Base-by-base conservation (phyloP, 2,797 vertebrate genomes). In the Diplodus puntazzo region DNA sequence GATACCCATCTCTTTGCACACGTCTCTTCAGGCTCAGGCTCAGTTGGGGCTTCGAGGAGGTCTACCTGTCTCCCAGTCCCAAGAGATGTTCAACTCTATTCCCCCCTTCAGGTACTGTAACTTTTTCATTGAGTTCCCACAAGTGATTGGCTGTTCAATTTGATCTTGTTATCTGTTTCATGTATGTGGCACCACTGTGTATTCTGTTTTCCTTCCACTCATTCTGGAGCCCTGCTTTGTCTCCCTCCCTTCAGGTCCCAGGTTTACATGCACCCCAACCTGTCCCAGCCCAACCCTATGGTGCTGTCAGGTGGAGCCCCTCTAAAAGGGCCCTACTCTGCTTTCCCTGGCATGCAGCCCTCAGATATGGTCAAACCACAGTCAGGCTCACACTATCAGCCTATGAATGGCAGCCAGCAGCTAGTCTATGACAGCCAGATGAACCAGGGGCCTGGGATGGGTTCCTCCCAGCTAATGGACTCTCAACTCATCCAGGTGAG, bases 191-290 rank as follows among this genome's bases (percentile, higher is more conserved):
- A 46, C 17, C n/a, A 7, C 17, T 1, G 2, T 53, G 1, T 50
- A 12, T 0, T 53, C 34, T 57, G 3, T 43, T 48, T 60, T 50
- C 14, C 21, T 73, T 18, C 17, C 0, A 6, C 25, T 78, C 53
- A 61, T 58, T 39, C 34, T 80, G 39, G 23, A 20, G 27, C 5
- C 13, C 20, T 39, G 1, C 27, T 54, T 21, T 50, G 1, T 58
- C 45, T 64, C 34, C 16, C 5, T 34, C 20, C 21, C 42, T 70
- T 34, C 89, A 99, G 98, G 90, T 99, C 98, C 92, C 98, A 97
- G 95, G 97, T 99, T 90, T 99, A 99, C 90, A 98, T 99, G 98
- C 98, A 99, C 83, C 98, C 97, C 81, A 99, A 97, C 95, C 94
- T 99, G 85, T 99, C 98, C 14, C 98, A 99, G 16, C 96, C 97